A percentile compares a stretch with the other conserved stretches of the same genome.
phyloP scores from a whole-genome alignment of 2,797 vertebrate genomes.

The Gymnocypris eckloni region DNA sequence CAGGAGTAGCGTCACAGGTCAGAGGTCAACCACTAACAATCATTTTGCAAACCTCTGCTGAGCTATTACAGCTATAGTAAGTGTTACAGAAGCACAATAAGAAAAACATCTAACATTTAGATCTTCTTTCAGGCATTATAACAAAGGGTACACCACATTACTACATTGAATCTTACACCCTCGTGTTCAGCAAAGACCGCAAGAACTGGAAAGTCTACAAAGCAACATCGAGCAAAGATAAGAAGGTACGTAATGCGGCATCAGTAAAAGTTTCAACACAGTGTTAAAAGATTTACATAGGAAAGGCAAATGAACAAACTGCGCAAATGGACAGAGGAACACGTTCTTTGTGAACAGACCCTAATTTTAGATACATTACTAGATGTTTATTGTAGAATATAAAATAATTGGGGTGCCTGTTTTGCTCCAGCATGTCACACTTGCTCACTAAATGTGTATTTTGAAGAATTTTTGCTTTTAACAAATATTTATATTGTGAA shows the following conservation, averaged over 20 bases:
- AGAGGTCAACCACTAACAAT: constrained; percentile 43
- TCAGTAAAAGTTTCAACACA: neutral
- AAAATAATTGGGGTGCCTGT: neutral
- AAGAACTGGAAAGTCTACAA: constrained; percentile 85
- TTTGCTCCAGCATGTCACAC: neutral
- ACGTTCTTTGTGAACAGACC: neutral
- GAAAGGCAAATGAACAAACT: neutral
- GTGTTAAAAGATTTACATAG: neutral
- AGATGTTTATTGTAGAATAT: neutral
- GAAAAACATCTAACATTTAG: neutral
- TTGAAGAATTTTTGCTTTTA: neutral
- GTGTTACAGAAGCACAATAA: constrained; percentile 3
- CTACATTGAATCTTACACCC: constrained; percentile 77
- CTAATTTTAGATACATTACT: neutral
- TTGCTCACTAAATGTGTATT: neutral
- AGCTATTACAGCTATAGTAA: neutral
- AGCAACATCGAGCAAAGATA: constrained; percentile 74
- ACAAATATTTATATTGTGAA: neutral
- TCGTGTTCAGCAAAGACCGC: constrained; percentile 83
- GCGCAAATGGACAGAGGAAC: neutral
- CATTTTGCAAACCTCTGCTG: neutral
- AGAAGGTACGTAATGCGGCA: constrained; percentile 73
- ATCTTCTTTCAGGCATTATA: constrained; percentile 76
- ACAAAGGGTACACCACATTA: constrained; percentile 77
- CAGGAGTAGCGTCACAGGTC: constrained; percentile 84